Conservation (phyloP, 2,888 invertebrate genomes). For the Drosophila hamatofila region DNA sequence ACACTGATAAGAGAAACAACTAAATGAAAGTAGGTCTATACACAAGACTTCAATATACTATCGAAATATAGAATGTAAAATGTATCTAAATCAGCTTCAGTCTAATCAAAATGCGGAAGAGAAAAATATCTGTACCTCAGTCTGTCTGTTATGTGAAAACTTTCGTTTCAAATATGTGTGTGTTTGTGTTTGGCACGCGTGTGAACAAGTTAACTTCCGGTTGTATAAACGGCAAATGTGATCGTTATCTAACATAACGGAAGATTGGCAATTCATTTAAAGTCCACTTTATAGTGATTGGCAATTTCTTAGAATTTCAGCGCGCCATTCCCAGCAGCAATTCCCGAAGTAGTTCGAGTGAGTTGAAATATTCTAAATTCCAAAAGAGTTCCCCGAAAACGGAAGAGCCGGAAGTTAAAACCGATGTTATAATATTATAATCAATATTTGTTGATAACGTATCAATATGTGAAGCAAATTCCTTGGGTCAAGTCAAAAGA, state of each 20-base stretch:
- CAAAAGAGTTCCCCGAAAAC: constrained; percentile 1
- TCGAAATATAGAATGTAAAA: not conserved
- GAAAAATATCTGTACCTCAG: not conserved
- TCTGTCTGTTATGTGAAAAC: constrained; percentile 10
- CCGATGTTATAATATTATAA: constrained; percentile 4
- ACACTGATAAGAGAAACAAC: constrained; percentile 33
- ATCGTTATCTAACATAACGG: constrained; percentile 44
- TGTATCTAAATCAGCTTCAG: not conserved
- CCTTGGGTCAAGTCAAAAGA: not conserved
- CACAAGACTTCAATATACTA: not conserved
- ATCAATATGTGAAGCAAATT: not conserved
- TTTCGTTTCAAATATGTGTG: constrained; percentile 1
- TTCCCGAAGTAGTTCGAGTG: constrained; percentile 8
- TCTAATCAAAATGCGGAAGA: not conserved
- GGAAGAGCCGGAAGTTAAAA: constrained; percentile 2
- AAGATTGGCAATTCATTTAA: constrained; percentile 45
- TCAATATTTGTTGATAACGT: constrained; percentile 8
- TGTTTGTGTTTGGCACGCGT: constrained; percentile 43
- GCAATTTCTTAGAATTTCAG: constrained; percentile 24
- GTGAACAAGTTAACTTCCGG: constrained; percentile 45
- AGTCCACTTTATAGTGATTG: constrained; percentile 36
- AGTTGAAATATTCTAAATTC: not conserved
- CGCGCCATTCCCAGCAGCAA: not conserved
- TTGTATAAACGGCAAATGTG: constrained; percentile 20
- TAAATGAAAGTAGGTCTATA: constrained; percentile 9